Conservation (phyloP, 1,140 invertebrate species). For the Neotoxoptera formosana region DNA sequence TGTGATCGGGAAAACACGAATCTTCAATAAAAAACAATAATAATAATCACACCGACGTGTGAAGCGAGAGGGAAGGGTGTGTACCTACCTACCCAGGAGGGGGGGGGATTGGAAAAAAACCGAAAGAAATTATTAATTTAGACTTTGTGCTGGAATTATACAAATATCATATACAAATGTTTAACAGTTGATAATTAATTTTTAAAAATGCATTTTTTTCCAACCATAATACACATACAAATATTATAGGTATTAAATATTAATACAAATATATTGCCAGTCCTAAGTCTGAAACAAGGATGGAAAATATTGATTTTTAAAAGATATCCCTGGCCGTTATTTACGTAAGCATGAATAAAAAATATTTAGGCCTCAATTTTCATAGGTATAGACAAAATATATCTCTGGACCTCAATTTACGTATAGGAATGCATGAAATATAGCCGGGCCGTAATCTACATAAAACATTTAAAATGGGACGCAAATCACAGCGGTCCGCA, state of each 20-base stretch:
- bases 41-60: not conserved
- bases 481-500: not conserved
- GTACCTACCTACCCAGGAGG: not conserved
- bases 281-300: not conserved
- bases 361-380: not conserved
- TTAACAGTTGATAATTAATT: not conserved
- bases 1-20: conserved; percentile 13
- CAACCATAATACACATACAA: not conserved
- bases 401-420: not conserved
- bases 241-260: too few species aligned
- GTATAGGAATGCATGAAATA: too few species aligned
- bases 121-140: not conserved
- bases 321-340: not conserved
- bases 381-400: too few species aligned
- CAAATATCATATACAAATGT: not conserved
- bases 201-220: not conserved
- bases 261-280: too few species aligned
- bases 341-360: too few species aligned
- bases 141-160: not conserved
- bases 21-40: conserved; percentile 11
- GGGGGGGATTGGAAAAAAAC: not conserved
- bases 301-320: not conserved
- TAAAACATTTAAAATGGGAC: not conserved
- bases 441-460: too few species aligned
- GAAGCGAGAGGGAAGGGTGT: not conserved